phyloP scores from a whole-genome alignment of 2,113 vertebrate species.

The Sceloporus tristichus region DNA sequence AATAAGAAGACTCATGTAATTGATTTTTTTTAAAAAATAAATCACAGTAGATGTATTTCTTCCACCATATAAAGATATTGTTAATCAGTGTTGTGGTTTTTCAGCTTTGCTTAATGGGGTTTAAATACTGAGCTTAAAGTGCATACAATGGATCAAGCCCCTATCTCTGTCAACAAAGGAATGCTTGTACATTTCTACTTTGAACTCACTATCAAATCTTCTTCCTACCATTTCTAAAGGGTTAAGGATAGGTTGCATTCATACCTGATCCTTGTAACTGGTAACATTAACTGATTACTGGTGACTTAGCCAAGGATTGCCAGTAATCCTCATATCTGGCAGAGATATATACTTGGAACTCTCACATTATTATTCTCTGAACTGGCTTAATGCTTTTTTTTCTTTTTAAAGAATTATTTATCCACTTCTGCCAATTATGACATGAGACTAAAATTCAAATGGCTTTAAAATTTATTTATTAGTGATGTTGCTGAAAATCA shows the following conservation, averaged over 20 bases:
- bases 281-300: background rate
- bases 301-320: background rate
- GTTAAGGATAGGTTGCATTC: background rate
- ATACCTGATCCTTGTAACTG: background rate
- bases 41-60: background rate
- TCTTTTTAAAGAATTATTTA: slow-evolving; percentile 42
- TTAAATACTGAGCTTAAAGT: background rate
- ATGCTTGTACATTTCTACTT: background rate
- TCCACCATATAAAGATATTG: background rate
- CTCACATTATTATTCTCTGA: background rate
- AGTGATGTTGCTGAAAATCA: slow-evolving; percentile 56
- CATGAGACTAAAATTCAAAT: slow-evolving; percentile 61
- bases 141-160: too few species aligned
- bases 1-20: background rate
- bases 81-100: background rate
- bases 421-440: slow-evolving; percentile 65
- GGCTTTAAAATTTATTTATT: slow-evolving; percentile 42
- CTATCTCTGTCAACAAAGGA: too few species aligned
- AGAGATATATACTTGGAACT: background rate
- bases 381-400: background rate
- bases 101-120: background rate
- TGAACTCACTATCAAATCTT: background rate
- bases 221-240: background rate
- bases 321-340: background rate
- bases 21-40: background rate